These are phyloP conservation scores for Coptodon rendalli DNA, from an alignment of 2,113 vertebrate species.

Conservation along the genomic window DNA sequence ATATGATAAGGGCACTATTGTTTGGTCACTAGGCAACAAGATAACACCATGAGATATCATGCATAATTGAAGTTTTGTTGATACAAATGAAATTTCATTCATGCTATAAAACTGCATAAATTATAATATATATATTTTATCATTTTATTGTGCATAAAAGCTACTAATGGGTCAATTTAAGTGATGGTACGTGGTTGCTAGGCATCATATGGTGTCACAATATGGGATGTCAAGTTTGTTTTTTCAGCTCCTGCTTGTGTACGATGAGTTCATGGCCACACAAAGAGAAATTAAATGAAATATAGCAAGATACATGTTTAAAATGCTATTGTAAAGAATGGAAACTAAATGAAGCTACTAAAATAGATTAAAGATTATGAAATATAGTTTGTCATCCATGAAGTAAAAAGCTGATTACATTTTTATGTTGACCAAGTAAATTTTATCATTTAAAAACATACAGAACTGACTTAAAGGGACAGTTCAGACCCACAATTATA, in stretches of 20 bases:
- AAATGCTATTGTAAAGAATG: neutral
- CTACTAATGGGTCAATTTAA: neutral
- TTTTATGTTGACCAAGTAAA: neutral
- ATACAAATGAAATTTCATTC: neutral
- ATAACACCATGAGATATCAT: neutral
- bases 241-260: neutral
- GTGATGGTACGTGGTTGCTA: neutral
- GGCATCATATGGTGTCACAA: neutral
- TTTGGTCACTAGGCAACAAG: neutral
- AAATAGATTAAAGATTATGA: neutral
- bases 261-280: neutral
- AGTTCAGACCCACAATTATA: neutral
- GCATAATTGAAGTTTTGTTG: neutral
- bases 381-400: neutral
- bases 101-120: neutral
- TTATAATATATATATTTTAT: neutral
- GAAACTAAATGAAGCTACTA: neutral
- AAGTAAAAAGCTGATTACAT: fast-evolving
- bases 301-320: neutral
- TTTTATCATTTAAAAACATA: neutral
- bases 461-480: neutral
- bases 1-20: neutral
- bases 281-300: neutral
- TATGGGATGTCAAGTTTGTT: neutral
- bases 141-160: neutral